Evolutionary conservation across 2,888 invertebrate genomes (phyloP).

Genomic region (Thera britannica): DNA sequence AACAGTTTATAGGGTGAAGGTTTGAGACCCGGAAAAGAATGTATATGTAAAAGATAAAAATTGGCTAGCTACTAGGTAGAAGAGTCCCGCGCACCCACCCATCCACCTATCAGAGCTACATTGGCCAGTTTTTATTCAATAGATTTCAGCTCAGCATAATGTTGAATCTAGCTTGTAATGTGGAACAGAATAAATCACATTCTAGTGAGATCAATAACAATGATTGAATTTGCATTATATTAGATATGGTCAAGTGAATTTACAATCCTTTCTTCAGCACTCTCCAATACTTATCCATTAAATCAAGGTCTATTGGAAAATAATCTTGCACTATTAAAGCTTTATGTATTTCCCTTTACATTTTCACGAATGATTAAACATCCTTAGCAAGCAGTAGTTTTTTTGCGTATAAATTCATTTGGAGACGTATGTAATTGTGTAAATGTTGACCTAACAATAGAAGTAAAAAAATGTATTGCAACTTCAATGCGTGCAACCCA

Average conservation of each 20-base stretch:
- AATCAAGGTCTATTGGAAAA: conserved; percentile 10
- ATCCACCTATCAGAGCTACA: no score
- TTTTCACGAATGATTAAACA: conserved; percentile 28
- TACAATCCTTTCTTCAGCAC: conserved; percentile 20
- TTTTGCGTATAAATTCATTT: conserved; percentile 25
- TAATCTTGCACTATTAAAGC: conserved; percentile 2
- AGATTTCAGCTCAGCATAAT: no score
- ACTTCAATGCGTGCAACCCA: conserved; percentile 57
- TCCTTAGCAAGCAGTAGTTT: conserved; percentile 18
- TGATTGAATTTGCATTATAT: conserved; percentile 20
- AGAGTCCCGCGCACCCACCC: no score
- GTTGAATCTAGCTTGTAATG: background rate
- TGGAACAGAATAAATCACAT: conserved; percentile 16
- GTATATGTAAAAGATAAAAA: no score
- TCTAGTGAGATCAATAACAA: conserved; percentile 7
- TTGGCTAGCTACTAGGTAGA: no score
- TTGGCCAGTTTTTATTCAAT: no score
- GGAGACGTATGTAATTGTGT: conserved; percentile 35
- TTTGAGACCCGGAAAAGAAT: no score
- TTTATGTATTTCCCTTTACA: conserved; percentile 20
- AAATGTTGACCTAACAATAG: conserved; percentile 36
- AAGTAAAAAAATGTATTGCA: conserved; percentile 33
- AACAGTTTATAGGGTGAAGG: no score
- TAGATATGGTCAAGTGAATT: conserved; percentile 18
- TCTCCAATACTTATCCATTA: background rate